phyloP scores from a whole-genome alignment of 92 coral and sea anemone species.

The Blastomussa wellsi region DNA sequence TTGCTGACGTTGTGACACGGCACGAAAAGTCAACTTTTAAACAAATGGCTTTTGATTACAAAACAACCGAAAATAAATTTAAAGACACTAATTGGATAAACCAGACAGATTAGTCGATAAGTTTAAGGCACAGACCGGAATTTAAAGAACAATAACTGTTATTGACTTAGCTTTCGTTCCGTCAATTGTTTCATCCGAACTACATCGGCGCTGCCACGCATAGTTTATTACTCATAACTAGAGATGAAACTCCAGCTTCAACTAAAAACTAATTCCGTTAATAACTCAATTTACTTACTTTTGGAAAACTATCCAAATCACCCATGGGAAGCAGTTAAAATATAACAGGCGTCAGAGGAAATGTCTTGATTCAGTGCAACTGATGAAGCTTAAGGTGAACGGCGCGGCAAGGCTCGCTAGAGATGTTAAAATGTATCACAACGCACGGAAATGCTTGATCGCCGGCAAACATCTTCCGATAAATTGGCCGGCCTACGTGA shows the following conservation, averaged over 20 bases:
- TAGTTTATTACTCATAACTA: neutral
- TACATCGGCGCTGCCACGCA: neutral
- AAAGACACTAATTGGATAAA: conserved; percentile 11
- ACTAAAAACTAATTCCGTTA: neutral
- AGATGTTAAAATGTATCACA: neutral
- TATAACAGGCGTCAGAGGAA: neutral
- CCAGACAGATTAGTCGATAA: conserved; percentile 19
- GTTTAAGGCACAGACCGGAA: conserved; percentile 5
- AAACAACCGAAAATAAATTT: conserved; percentile 20
- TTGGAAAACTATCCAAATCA: neutral
- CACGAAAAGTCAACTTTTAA: neutral
- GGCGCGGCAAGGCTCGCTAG: neutral
- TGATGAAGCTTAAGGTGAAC: neutral
- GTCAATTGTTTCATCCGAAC: neutral
- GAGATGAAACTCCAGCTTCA: neutral
- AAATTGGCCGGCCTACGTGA: neutral
- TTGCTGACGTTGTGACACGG: neutral
- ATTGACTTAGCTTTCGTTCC: neutral
- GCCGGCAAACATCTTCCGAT: conserved; percentile 3
- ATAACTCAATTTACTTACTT: conserved; percentile 13
- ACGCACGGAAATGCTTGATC: neutral
- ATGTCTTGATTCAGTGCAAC: neutral
- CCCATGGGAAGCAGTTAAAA: neutral
- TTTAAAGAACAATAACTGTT: neutral
- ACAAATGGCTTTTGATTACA: neutral